Conservation (phyloP, 2,888 invertebrate genomes). For the Trachelus troglodyta region DNA sequence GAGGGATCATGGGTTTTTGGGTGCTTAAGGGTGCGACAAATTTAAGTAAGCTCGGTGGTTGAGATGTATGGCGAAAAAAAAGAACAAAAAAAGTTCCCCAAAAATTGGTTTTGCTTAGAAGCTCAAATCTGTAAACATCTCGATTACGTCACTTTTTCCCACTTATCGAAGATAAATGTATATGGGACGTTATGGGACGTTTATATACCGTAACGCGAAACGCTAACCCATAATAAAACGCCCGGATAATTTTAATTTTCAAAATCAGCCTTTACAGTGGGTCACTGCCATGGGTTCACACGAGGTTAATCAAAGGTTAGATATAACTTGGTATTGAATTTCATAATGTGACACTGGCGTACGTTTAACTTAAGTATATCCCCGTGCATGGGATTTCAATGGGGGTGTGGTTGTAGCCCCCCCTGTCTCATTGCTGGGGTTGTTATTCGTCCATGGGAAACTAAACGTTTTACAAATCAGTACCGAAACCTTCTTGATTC, state of each 20-base stretch:
- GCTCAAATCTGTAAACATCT: background rate
- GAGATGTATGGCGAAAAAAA: background rate
- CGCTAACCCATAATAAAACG: background rate
- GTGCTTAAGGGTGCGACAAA: conserved; percentile 49
- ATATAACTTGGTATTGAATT: conserved; percentile 58
- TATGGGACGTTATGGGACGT: background rate
- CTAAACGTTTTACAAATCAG: conserved; percentile 56
- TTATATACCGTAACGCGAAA: background rate
- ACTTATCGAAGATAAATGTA: background rate
- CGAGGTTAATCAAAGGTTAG: conserved; percentile 66
- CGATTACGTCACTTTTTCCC: background rate
- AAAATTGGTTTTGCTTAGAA: background rate
- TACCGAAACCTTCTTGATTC: conserved; percentile 13
- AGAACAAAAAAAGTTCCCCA: conserved; percentile 6
- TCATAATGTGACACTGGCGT: conserved; percentile 58
- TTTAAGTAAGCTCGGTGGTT: conserved; percentile 15
- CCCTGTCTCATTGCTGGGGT: background rate
- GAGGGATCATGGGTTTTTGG: conserved; percentile 52
- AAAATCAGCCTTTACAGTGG: background rate
- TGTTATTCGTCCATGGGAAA: conserved; percentile 56
- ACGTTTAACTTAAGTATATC: conserved; percentile 63
- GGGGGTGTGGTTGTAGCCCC: conserved; percentile 52
- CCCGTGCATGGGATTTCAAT: conserved; percentile 54
- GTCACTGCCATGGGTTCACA: conserved; percentile 50
- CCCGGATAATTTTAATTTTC: background rate